Evolutionary conservation across 2,797 vertebrate species (phyloP).

Genomic region (Hapalemur alaotrensis): DNA sequence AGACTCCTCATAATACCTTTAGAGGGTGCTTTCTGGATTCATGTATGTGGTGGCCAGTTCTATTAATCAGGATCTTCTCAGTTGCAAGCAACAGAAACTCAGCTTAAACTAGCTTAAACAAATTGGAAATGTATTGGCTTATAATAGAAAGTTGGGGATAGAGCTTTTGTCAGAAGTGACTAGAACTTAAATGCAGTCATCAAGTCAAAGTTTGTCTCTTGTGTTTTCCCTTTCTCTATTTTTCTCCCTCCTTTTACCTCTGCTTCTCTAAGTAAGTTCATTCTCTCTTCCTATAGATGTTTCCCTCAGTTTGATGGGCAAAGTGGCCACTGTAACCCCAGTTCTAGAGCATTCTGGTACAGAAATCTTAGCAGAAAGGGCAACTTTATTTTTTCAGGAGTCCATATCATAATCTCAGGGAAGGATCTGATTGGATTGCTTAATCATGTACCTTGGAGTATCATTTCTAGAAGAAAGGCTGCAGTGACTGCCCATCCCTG

Average conservation of each 20-base stretch:
- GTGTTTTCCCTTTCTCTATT: neutral
- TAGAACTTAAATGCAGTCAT: neutral
- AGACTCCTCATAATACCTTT: neutral
- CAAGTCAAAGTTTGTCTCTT: neutral
- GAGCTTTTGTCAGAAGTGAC: neutral
- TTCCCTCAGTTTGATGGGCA: neutral
- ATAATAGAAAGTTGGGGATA: neutral
- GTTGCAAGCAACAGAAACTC: neutral
- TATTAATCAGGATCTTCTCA: neutral
- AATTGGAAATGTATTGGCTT: neutral
- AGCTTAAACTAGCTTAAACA: neutral
- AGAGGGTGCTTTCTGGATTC: neutral
- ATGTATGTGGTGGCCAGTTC: neutral
- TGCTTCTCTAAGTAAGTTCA: neutral
- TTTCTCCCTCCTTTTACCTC: neutral
- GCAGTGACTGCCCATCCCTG: neutral
- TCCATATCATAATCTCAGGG: neutral
- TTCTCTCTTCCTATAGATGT: neutral
- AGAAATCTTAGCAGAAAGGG: slow-evolving; percentile 4
- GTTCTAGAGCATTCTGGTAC: neutral
- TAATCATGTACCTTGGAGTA: neutral
- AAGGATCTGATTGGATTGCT: neutral
- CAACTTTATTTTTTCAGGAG: neutral
- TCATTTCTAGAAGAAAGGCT: neutral
- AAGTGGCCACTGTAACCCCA: neutral